Evolutionary conservation across 2,888 invertebrate species (phyloP).

Genomic region (Thymelicus acteon): DNA sequence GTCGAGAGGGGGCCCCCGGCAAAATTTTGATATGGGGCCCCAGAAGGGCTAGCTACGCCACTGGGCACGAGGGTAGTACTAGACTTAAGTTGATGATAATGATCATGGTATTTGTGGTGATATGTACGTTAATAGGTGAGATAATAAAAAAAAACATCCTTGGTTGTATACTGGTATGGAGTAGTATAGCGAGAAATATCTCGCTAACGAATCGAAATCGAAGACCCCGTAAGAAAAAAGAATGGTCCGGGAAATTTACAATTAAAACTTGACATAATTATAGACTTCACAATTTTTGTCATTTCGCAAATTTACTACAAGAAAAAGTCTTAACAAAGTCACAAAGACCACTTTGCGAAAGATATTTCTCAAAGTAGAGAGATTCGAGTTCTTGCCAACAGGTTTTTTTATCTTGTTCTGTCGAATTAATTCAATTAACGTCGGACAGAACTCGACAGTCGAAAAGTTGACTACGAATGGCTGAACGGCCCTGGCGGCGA

Average conservation of each 20-base stretch:
- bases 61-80: too few relatives aligned
- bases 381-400: constrained; percentile 2
- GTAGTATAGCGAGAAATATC: neutral
- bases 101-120: too few relatives aligned
- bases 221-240: neutral
- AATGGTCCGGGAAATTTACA: constrained; percentile 2
- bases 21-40: too few relatives aligned
- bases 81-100: too few relatives aligned
- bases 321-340: constrained; percentile 7
- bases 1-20: too few relatives aligned
- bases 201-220: neutral
- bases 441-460: constrained; percentile 15
- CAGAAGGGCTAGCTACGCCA: too few relatives aligned
- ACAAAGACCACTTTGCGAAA: constrained; percentile 1
- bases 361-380: constrained; percentile 8
- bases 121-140: too few relatives aligned
- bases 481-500: neutral
- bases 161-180: too few relatives aligned
- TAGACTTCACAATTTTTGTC: constrained; percentile 1
- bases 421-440: constrained; percentile 34
- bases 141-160: too few relatives aligned
- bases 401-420: constrained; percentile 21
- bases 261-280: constrained; percentile 16
- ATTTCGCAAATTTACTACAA: neutral
- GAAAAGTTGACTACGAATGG: constrained; percentile 7